These are phyloP conservation scores for Rhagoletis zephyria DNA, from an alignment of 1,140 invertebrate genomes.

Conservation along the genomic window DNA sequence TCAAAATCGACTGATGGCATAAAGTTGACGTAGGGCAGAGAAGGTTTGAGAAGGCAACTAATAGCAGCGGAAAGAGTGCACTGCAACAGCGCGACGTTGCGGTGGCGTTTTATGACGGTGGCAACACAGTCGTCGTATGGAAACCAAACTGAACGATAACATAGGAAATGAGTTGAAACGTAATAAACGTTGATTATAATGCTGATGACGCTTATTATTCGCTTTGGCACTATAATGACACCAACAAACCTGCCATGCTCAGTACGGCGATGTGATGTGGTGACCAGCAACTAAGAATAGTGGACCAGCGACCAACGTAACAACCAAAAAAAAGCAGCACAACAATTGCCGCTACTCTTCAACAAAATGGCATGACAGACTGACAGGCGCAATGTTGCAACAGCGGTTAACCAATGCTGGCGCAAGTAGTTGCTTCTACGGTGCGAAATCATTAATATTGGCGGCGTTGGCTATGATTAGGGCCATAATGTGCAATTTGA, in stretches of 20 bases:
- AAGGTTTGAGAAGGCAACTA: neutral
- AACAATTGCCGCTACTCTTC: neutral
- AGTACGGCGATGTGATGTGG: neutral
- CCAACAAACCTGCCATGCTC: neutral
- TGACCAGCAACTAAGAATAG: neutral
- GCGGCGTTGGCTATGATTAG: slow-evolving; percentile 32
- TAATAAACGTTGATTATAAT: slow-evolving; percentile 50
- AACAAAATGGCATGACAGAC: slow-evolving; percentile 30
- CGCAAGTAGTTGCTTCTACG: neutral
- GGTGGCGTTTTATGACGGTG: neutral
- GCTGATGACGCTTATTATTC: slow-evolving; percentile 51
- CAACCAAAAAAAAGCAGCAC: neutral
- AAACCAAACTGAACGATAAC: slow-evolving; percentile 12
- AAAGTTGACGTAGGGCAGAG: neutral
- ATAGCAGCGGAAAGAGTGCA: neutral
- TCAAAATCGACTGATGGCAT: neutral
- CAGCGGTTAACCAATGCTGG: neutral
- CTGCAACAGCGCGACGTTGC: neutral
- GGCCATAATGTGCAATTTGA: slow-evolving; percentile 49
- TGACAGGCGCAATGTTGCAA: slow-evolving; percentile 20
- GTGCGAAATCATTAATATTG: slow-evolving; percentile 33
- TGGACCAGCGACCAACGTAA: neutral
- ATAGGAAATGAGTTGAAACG: slow-evolving; percentile 25
- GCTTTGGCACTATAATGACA: slow-evolving; percentile 48
- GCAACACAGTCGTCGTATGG: neutral